A percentile compares a stretch with the other conserved stretches of the same genome.
Conservation (phyloP, 2,797 vertebrate species). For the Hybognathus amarus region DNA sequence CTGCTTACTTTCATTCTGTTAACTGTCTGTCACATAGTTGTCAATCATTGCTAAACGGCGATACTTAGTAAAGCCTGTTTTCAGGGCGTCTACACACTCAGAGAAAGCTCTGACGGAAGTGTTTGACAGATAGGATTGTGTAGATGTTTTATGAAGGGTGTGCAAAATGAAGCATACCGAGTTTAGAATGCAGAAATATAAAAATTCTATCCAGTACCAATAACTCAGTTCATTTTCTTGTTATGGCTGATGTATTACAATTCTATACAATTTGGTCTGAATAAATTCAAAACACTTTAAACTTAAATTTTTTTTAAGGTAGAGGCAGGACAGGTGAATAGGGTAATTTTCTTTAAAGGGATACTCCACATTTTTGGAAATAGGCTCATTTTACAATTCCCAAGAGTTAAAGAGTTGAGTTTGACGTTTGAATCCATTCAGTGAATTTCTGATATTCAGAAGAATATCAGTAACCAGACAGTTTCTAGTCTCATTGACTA, state of each 20-base stretch:
- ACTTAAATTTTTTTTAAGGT: too few relatives aligned
- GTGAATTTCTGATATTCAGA: too few relatives aligned
- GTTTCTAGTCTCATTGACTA: too few relatives aligned
- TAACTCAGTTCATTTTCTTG: neutral
- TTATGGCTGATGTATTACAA: neutral
- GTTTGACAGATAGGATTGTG: neutral
- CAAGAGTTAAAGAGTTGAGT: too few relatives aligned
- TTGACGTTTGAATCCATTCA: too few relatives aligned
- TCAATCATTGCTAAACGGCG: conserved; percentile 2
- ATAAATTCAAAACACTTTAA: neutral
- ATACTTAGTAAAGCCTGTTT: neutral
- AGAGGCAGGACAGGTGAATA: too few relatives aligned
- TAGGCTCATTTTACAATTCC: too few relatives aligned
- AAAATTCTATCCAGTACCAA: neutral
- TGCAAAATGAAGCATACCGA: neutral
- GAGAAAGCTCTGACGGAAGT: neutral
- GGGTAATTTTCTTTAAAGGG: too few relatives aligned
- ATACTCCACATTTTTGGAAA: too few relatives aligned
- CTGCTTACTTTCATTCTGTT: neutral
- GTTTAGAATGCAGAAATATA: neutral
- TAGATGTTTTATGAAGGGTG: neutral
- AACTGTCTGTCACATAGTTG: conserved; percentile 9
- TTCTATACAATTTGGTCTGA: neutral
- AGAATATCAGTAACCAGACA: too few relatives aligned
- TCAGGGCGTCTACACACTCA: neutral